Evolutionary conservation across 1,140 invertebrate species (phyloP), one percentile per base, ranked within the genome.

Genomic region (Vollenhovia emeryi): DNA sequence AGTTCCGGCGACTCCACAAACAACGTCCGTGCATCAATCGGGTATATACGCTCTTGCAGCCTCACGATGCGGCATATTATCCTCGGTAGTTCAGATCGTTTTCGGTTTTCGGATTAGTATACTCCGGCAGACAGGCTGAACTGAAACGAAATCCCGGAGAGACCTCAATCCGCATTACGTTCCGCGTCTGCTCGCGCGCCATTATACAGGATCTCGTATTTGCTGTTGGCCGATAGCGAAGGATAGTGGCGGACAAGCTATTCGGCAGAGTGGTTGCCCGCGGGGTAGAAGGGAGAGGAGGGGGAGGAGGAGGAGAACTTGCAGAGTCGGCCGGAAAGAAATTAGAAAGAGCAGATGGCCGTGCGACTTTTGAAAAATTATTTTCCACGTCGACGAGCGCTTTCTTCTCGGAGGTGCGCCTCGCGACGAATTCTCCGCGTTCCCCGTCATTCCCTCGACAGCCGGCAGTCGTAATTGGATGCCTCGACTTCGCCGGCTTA

Each of bases 351-450:
- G 43, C 55, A 48, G 66, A 66, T 24, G 43, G 33, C 11, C 36
- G 60, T 64, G 48, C 21, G 36, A 64, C 86, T 89, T 89, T 85
- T 87, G 83, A 68, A 88, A 88, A 88, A 89, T 89, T 87, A 89
- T 89, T 89, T 88, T 85, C 69, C 75, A 40, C 82, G 50, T 82
- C 60, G 74, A 13, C 79, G 85, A 48, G 8, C 79, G 68, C 59
- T 74, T 55, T 78, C 50, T 78, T 9, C 59, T 27, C 55, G 36
- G 2, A 15, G 18, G 30, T 24, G 71, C 57, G 27, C 48, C 36
- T 80, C 43, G 45, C 60, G 50, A 84, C 59, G 74, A 57, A 87
- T 87, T 85, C 73, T 48, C 36, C 50, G 43, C 30, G 18, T 82
- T 73, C 55, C 24, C 33, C 52, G 76, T 73, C 52, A 82, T 82